Base-by-base conservation (phyloP, 37 sponge, comb jelly and placozoan species). In the Cliona cf. orientalis region DNA sequence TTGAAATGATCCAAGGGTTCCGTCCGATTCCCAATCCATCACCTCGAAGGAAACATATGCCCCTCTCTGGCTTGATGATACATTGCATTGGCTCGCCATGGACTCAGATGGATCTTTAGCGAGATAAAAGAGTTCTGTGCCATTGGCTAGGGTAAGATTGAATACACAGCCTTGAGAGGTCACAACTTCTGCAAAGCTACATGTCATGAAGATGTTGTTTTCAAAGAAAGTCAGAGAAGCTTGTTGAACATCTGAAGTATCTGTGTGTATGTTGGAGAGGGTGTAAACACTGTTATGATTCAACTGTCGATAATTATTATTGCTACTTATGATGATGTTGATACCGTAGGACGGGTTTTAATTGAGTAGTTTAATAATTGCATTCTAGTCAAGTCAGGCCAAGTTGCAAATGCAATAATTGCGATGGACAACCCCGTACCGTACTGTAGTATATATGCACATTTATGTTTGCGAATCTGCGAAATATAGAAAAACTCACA, bases 221-320 rank as follows among this genome's bases (percentile, higher is more conserved):
- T 66, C 67, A 66, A 66, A 66, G 39, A 66, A 66, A 21, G 37
- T 31, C 3, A 66, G 34, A 34, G 29, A 4, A 5, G 67, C 67
- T 38, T 5, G 6, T 34, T 66, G 67, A 28, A 19, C 19, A 34
- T 66, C 67, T 38, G 67, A n/a, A n/a, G n/a, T n/a, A n/a, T n/a
- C n/a, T n/a, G n/a, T n/a, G n/a, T n/a, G n/a, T n/a, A n/a, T n/a
- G n/a, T n/a, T n/a, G n/a, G n/a, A n/a, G n/a, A n/a, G n/a, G n/a
- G n/a, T n/a, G n/a, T n/a, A n/a, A n/a, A n/a, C n/a, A n/a, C n/a
- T n/a, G n/a, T n/a, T n/a, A n/a, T n/a, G n/a, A n/a, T n/a, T n/a
- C n/a, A n/a, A n/a, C n/a, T n/a, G n/a, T n/a, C n/a, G n/a, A n/a
- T n/a, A n/a, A n/a, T n/a, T n/a, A n/a, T n/a, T n/a, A n/a, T n/a